These are phyloP conservation scores for Microctonus aethiopoides DNA, from an alignment of 2,888 invertebrate genomes.

Conservation along the genomic window DNA sequence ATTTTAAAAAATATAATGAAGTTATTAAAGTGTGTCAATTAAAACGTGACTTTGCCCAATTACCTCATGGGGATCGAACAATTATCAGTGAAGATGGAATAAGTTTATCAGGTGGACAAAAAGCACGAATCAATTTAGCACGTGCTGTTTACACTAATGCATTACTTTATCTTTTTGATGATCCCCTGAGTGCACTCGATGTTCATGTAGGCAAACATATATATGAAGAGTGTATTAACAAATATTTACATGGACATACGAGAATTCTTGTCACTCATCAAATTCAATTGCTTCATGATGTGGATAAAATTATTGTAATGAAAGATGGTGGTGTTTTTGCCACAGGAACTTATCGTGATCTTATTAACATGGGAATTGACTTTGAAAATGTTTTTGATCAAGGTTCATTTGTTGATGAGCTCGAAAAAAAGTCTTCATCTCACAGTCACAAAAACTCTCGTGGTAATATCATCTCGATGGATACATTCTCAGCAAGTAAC, in stretches of 20 bases:
- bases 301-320: conserved; percentile 61
- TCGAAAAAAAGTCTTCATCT: conserved; percentile 47
- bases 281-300: conserved; percentile 69
- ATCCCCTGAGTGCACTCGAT: conserved; percentile 94
- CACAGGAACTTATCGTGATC: conserved; percentile 73
- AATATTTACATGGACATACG: conserved; percentile 69
- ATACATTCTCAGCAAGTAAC: conserved; percentile 55
- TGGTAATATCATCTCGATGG: conserved; percentile 58
- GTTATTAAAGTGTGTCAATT: conserved; percentile 79
- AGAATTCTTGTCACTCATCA: conserved; percentile 74
- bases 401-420: conserved; percentile 63
- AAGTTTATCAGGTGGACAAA: conserved; percentile 82
- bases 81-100: conserved; percentile 88
- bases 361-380: conserved; percentile 80
- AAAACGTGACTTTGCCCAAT: conserved; percentile 78
- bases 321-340: conserved; percentile 60
- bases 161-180: conserved; percentile 89
- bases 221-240: conserved; percentile 83
- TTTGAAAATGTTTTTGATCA: conserved; percentile 81
- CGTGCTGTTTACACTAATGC: conserved; percentile 88
- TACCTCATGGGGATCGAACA: conserved; percentile 87
- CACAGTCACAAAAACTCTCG: conserved; percentile 57
- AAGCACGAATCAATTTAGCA: conserved; percentile 84
- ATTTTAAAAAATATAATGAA: conserved; percentile 74
- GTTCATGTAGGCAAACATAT: conserved; percentile 89